A percentile compares a stretch with the other conserved stretches of the same genome.
Evolutionary conservation across 2,888 invertebrate genomes (phyloP).

Genomic region (Luperina testacea): DNA sequence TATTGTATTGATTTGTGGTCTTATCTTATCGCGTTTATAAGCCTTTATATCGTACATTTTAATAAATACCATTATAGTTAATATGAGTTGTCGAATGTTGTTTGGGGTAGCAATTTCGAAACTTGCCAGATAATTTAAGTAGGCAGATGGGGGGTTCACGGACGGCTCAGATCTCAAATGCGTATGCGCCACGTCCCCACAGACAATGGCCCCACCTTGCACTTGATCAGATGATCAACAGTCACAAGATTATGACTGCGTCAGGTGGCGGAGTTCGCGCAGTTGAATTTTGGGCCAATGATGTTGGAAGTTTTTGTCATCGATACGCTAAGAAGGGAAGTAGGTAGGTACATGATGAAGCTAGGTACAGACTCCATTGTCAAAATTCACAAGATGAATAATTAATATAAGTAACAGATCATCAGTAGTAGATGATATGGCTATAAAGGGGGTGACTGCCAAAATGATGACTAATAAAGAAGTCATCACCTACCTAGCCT

Average conservation of each 20-base stretch:
- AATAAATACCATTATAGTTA: slow-evolving; percentile 5
- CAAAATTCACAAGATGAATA: no score
- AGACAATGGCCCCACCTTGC: background rate
- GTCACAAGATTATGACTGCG: background rate
- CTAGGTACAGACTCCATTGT: background rate
- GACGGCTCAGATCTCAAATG: background rate
- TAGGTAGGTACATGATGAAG: background rate
- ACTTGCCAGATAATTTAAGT: background rate
- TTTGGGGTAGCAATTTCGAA: background rate
- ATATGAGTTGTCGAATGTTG: background rate
- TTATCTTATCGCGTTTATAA: slow-evolving; percentile 39
- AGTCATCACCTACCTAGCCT: background rate
- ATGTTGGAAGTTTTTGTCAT: background rate
- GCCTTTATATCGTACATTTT: slow-evolving; percentile 1
- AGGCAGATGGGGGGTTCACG: background rate
- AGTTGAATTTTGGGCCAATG: background rate
- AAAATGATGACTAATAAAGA: background rate
- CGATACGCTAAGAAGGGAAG: background rate
- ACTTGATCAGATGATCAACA: background rate
- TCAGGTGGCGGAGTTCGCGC: background rate
- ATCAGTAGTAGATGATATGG: no score
- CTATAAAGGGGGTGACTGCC: background rate
- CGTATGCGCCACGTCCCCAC: background rate
- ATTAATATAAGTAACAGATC: no score
- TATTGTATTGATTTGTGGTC: slow-evolving; percentile 31